Evolutionary conservation across 2,888 invertebrate species (phyloP), one percentile per base, ranked within the genome.

Genomic region (Panopea generosa): DNA sequence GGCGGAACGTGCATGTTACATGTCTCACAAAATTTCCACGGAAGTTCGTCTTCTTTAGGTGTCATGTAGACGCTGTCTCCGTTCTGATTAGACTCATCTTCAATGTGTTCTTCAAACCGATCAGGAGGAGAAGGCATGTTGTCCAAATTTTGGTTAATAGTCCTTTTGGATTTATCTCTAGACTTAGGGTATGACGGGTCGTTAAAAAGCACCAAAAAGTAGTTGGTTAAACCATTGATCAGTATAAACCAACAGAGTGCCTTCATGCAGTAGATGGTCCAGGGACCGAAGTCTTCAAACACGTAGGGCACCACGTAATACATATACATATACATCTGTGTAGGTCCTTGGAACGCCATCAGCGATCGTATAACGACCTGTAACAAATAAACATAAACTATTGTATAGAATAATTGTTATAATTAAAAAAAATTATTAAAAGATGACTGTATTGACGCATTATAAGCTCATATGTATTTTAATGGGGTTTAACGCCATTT

Each of bases 1-100:
- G 90, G 89, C 0, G 90, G 90, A 0, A 77, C 70, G 40, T 80
- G 69, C 69, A 84, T 72, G 22, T 83, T 52, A 70, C 90, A 90
- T 16, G 55, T 55, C 7, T 78, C 62, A 65, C 90, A 90, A 61
- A 71, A 86, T 18, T 79, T 70, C 86, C 87, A 87, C 11, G 84
- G 77, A 7, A 87, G 56, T 1, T 74, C 84, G n/a, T n/a, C n/a
- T 33, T 83, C 83, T 43, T 80, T 82, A n/a, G 72, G 50, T 18
- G 78, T 63, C 49, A 77, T 75, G 45, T 83, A 75, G 11, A 74
- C 57, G 68, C 72, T 60, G 40, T 57, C 52, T n/a, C 76, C 78
- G 20, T 60, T 56, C 7, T 61, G 20, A 16, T 52, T 52, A 52
- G 45, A 33, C 16, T 22, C 43, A 47, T 40, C 70, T 27, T 77